Base-by-base conservation (phyloP, 2,888 invertebrate genomes). In the Nemotelus nigrinus region DNA sequence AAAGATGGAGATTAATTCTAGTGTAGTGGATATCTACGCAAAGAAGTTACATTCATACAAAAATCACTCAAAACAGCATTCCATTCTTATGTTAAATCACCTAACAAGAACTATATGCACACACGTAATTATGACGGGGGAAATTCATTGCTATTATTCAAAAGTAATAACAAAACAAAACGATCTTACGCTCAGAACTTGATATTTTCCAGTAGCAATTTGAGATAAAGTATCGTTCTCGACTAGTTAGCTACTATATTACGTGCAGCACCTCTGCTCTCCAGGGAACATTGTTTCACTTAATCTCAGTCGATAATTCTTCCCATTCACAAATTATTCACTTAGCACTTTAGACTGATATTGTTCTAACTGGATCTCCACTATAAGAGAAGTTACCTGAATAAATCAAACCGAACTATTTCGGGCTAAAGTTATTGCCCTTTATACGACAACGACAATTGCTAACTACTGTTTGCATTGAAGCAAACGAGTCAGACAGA, bases 401-500 rank as follows among this genome's bases (percentile, higher is more conserved):
- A 65, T 60, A 25, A 25, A 3, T 60, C 60, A 25, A 41, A 41
- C 60, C 7, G 41, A 60, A 43, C 60, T 7, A 39, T 60, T 60
- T 7, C 60, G 25, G n/a, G 7, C 7, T 41, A 39, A 70, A 50
- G 70, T 70, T 48, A 70, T 55, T 70, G 70, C 70, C 70, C 70
- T 70, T 70, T 55, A 55, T 70, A 8, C 53, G 43, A 48, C 70
- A 55, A 53, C 70, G 70, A 70, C 53, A 70, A 55, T 70, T 55
- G 25, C 25, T 25, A 25, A 70, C 70, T 70, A 55, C 70, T 70
- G 70, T 70, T 70, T 70, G 70, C 43, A 70, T 55, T 50, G 39
- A 70, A 70, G 55, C 70, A 50, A 53, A 70, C 53, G 70, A 70
- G 70, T 39, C 47, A 70, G 43, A 70, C 70, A 25, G 70, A 53